Evolutionary conservation across 2,888 invertebrate genomes (phyloP), one percentile per base, ranked within the genome.

Genomic region (Ptilodon capucinus): DNA sequence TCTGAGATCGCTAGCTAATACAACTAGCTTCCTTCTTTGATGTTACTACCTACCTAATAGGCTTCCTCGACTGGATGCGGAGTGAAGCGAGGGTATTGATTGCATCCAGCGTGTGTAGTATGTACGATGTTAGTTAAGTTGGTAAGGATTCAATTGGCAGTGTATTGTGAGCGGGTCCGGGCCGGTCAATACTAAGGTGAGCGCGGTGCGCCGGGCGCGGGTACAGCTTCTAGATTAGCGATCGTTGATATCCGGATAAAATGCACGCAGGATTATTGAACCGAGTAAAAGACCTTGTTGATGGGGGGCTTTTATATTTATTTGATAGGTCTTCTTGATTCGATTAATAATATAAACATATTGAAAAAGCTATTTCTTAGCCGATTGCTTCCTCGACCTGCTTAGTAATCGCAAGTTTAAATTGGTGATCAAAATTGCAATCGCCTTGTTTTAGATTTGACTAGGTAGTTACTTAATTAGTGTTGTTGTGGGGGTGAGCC

Each of bases 181-280:
- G 18, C 44, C 42, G 61, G 53, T 51, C 57, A 49, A 51, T 41
- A 54, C 34, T 40, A 45, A 48, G 46, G 46, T 39, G 45, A 23
- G 41, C 7, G 7, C 32, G 14, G 14, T 17, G 35, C 35, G 30
- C 18, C 41, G 46, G 45, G 53, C 47, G 16, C 16, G 16, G 13
- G 57, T 40, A 14, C 30, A 38, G 57, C 40, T 18, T n/a, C 16
- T 46, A 53, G 39, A 44, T 25, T 40, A 18, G 62, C 43, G 44
- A 42, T 44, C 38, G 46, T 44, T 47, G 52, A 48, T 51, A 35
- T 30, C 38, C 18, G 35, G 38, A 11, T 35, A 4, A 35, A 32
- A 32, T 14, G 32, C 8, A 28, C 2, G n/a, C 4, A 4, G 8
- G n/a, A 11, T 11, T 4, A 4, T 28, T 28, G 8, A 28, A n/a